Base-by-base conservation (phyloP, 2,888 invertebrate species). In the Amiota mariae region DNA sequence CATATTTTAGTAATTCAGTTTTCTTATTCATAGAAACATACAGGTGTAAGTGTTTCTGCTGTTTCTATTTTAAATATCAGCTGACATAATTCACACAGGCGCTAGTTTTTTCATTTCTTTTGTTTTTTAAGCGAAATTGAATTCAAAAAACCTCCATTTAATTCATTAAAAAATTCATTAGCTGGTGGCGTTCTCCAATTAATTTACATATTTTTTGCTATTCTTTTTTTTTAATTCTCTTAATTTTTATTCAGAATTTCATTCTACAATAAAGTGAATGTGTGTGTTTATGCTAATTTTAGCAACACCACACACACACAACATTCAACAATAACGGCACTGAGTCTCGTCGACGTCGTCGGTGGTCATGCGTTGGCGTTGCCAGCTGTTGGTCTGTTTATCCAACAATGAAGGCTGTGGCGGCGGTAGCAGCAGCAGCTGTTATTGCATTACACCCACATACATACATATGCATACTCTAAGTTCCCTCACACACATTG, bases 201-300 rank as follows among this genome's bases (percentile, higher is more conserved):
- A n/a, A 54, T 54, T 54, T 54, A 4, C 2, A 54, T 54, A 54
- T 54, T 54, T 54, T n/a, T n/a, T n/a, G n/a, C n/a, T n/a, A n/a
- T n/a, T n/a, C n/a, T n/a, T n/a, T 54, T n/a, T 54, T 4, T 10
- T 54, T 24, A 1, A 54, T 8, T 63, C 11, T 8, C 13, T 36
- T n/a, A 6, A 0, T 11, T 63, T 63, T 11, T 36, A 4, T 63
- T 63, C 36, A 12, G 3, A 24, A 63, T 36, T 36, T 18, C 46
- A 36, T 24, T 11, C 63, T 36, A 36, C 36, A 6, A 36, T 36
- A 36, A 6, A 0, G 2, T 4, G 54, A 3, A 10, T n/a, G 4
- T 4, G 54, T 54, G 54, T 8, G 54, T 54, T 54, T 54, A 59
- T 59, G 59, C 20, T 59, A 20, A 59, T 59, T 59, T 59, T 59